A percentile compares a stretch with the other conserved stretches of the same genome.
These are phyloP conservation scores for Rhinella marina DNA, from an alignment of 2,797 vertebrate species.

Conservation along the genomic window DNA sequence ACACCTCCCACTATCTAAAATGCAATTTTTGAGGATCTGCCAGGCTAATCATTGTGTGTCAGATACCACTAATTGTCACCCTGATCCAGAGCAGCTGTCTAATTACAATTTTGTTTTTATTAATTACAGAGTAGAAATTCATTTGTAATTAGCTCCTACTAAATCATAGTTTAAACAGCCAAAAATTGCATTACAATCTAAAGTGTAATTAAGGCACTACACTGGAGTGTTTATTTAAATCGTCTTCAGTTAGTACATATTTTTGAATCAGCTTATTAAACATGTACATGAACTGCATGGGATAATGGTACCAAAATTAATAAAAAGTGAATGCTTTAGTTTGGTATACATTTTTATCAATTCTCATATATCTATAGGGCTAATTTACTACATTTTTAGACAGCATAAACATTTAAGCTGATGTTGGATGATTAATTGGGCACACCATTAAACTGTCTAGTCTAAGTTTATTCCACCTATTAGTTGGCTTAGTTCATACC, in stretches of 20 bases:
- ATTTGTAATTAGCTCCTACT: conserved; percentile 97
- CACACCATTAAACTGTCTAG: too few species aligned
- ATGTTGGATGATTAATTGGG: too few species aligned
- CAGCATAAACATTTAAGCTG: too few species aligned
- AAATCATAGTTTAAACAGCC: conserved; percentile 90
- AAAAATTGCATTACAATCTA: conserved; percentile 88
- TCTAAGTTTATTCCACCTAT: too few species aligned
- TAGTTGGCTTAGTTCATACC: too few species aligned
- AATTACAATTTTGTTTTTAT: conserved; percentile 98
- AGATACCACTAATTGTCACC: conserved; percentile 79
- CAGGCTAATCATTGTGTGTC: conserved; percentile 83
- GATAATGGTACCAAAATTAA: conserved; percentile 80
- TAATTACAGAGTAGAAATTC: conserved; percentile 92
- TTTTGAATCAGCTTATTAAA: conserved; percentile 85
- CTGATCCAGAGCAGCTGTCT: conserved; percentile 88
- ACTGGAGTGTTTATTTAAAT: conserved; percentile 97
- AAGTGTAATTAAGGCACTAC: conserved; percentile 96
- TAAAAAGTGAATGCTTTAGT: conserved; percentile 45
- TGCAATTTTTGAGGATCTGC: conserved; percentile 70
- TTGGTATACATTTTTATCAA: background rate
- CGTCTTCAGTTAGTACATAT: conserved; percentile 85
- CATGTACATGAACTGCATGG: conserved; percentile 86
- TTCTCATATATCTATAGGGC: too few species aligned
- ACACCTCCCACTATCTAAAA: conserved; percentile 51
- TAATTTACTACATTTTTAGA: too few species aligned